Evolutionary conservation across 2,113 vertebrate species (phyloP).

Genomic region (Brachyhypopomus gauderio): DNA sequence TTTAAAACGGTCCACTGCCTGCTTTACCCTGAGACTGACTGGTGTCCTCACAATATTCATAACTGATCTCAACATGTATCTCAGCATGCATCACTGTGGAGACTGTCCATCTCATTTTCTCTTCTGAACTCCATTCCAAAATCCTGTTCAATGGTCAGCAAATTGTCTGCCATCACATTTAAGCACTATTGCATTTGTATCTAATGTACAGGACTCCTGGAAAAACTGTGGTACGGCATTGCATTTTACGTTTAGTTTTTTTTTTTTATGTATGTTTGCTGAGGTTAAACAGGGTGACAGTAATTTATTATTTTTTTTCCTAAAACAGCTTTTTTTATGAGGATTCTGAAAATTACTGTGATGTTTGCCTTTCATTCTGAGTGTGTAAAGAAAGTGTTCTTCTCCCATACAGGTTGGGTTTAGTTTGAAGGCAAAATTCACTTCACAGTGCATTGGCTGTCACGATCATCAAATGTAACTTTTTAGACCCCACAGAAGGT

Average conservation of each 20-base stretch:
- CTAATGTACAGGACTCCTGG: neutral
- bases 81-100: neutral
- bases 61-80: constrained; percentile 10
- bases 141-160: neutral
- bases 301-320: constrained; percentile 17
- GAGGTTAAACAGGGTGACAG: constrained; percentile 8
- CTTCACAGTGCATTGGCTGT: too few relatives aligned
- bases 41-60: constrained; percentile 79
- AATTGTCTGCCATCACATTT: neutral
- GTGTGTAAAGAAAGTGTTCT: neutral
- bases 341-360: neutral
- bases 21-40: constrained; percentile 88
- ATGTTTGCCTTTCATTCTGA: neutral
- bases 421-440: too few relatives aligned
- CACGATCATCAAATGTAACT: too few relatives aligned
- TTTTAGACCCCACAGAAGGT: neutral
- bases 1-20: constrained; percentile 94
- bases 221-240: neutral
- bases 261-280: neutral
- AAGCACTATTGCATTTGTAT: neutral
- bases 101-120: neutral
- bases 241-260: neutral
- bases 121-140: neutral
- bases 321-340: neutral
- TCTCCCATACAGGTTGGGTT: too few relatives aligned